These are phyloP conservation scores for Nyctibius grandis DNA, from an alignment of 2,797 vertebrate species.

Conservation along the genomic window DNA sequence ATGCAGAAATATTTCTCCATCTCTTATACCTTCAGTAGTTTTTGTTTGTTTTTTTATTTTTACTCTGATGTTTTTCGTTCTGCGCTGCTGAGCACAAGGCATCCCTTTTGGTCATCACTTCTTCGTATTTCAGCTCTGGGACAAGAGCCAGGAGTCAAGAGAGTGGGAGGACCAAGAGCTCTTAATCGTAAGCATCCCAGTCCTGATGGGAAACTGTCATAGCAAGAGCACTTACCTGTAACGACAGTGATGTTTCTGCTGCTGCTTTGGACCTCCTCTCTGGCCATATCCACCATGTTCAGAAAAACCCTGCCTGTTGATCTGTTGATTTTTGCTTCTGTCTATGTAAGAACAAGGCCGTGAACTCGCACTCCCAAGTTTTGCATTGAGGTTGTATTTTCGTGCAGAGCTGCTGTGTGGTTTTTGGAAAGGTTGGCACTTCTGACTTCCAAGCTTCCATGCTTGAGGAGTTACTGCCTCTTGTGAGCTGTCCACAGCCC, in stretches of 20 bases:
- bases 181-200: neutral
- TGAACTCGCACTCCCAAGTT: neutral
- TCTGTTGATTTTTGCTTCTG: neutral
- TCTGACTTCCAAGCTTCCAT: neutral
- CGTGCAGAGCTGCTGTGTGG: neutral
- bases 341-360: neutral
- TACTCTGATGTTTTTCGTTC: neutral
- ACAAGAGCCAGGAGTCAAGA: neutral
- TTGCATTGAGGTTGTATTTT: neutral
- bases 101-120: neutral
- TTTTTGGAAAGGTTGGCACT: neutral
- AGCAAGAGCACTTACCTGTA: too few relatives aligned
- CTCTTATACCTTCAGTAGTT: neutral
- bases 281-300: neutral
- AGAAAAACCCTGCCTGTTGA: neutral
- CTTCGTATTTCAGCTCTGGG: neutral
- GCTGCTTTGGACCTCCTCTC: neutral
- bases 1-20: neutral
- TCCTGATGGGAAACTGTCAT: neutral
- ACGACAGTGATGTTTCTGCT: accelerated
- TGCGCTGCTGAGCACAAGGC: accelerated
- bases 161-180: neutral
- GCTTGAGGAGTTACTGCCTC: neutral
- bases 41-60: neutral
- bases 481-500: neutral